These are phyloP conservation scores for Alloplasta piceator DNA, from an alignment of 2,888 invertebrate genomes.

Conservation along the genomic window DNA sequence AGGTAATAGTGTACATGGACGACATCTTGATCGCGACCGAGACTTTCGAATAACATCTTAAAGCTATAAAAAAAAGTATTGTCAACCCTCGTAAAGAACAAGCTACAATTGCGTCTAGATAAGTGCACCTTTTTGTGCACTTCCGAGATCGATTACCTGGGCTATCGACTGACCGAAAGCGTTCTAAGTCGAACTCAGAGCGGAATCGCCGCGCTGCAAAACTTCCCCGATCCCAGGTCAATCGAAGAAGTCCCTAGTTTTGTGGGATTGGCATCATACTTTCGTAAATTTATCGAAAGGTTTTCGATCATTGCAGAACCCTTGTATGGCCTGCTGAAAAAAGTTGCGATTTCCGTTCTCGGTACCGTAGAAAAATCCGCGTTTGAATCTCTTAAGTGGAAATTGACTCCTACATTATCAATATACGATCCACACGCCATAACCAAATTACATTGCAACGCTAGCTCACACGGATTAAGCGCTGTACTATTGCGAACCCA, in stretches of 20 bases:
- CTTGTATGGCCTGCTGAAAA: constrained; percentile 68
- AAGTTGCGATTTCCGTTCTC: constrained; percentile 44
- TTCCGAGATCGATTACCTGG: too few species aligned
- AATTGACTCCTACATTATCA: constrained; percentile 47
- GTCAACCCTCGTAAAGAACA: constrained; percentile 17
- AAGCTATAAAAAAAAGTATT: constrained; percentile 27
- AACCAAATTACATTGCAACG: constrained; percentile 24
- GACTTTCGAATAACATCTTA: constrained; percentile 27
- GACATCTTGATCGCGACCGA: constrained; percentile 60
- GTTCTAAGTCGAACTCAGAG: constrained; percentile 59
- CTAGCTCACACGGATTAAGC: not conserved
- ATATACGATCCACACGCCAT: constrained; percentile 32
- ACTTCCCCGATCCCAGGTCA: constrained; percentile 68
- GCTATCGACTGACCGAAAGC: constrained; percentile 36
- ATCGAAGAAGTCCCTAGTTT: constrained; percentile 68
- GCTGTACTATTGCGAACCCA: constrained; percentile 77
- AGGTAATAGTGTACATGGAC: constrained; percentile 67
- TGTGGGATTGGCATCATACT: constrained; percentile 66
- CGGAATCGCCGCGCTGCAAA: constrained; percentile 59
- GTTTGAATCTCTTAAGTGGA: constrained; percentile 39
- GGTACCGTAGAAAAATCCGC: constrained; percentile 39
- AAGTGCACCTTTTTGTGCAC: not conserved
- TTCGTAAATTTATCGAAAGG: constrained; percentile 1
- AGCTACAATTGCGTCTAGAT: constrained; percentile 61
- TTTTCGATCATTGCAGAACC: constrained; percentile 71